Percentiles rank a stretch among this genome's conserved stretches.
These are phyloP conservation scores for Corythaixoides concolor DNA, from an alignment of 2,113 vertebrate species.

Conservation along the genomic window DNA sequence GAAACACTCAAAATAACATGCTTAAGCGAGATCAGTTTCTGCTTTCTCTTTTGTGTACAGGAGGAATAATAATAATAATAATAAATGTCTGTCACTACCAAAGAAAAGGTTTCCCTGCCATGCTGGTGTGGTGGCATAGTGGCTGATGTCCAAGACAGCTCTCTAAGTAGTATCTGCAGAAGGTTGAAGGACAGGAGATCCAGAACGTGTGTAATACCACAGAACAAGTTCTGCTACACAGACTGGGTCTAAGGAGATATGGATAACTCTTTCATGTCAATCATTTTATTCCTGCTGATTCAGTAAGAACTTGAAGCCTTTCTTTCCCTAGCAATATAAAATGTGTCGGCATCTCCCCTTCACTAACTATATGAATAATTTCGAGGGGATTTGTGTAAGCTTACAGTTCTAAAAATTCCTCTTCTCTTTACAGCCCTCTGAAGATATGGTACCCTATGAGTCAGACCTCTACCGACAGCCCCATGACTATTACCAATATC, in stretches of 20 bases:
- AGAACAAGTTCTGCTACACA: not conserved
- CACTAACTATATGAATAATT: not conserved
- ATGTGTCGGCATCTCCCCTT: not conserved
- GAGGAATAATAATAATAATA: not conserved
- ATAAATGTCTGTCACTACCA: not conserved
- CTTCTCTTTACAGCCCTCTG: constrained; percentile 81
- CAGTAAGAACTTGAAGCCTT: not conserved
- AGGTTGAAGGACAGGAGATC: not conserved
- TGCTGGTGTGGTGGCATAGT: not conserved
- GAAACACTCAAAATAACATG: not conserved
- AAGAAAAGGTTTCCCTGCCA: not conserved
- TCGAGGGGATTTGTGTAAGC: not conserved
- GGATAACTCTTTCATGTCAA: not conserved
- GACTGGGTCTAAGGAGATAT: not conserved
- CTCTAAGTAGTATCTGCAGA: not conserved
- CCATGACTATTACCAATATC: constrained; percentile 90
- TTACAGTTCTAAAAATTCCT: constrained; percentile 44
- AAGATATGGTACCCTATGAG: constrained; percentile 91
- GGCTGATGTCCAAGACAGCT: not conserved
- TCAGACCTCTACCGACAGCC: constrained; percentile 89
- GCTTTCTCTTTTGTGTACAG: not conserved
- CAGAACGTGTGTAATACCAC: not conserved
- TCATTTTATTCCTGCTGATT: not conserved
- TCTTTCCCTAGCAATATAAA: not conserved
- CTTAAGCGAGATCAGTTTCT: not conserved